These are phyloP conservation scores for Xylocampa areola DNA, from an alignment of 2,888 invertebrate genomes.

Conservation along the genomic window DNA sequence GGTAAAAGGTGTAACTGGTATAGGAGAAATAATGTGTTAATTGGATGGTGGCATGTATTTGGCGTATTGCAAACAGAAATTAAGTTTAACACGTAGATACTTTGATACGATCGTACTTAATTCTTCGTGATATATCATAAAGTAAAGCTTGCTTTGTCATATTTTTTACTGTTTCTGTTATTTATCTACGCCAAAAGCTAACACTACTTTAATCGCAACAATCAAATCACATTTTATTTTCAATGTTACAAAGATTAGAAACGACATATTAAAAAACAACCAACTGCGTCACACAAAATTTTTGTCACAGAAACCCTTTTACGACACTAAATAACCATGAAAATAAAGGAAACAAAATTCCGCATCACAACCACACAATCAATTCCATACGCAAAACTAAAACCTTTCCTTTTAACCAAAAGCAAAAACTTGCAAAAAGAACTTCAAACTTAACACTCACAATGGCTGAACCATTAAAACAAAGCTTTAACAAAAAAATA, in stretches of 20 bases:
- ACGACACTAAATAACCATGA: neutral
- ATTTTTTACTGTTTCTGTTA: too few species aligned
- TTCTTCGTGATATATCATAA: too few species aligned
- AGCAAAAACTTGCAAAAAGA: conserved; percentile 25
- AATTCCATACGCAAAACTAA: neutral
- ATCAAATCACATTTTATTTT: too few species aligned
- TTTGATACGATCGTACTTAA: too few species aligned
- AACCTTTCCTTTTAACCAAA: conserved; percentile 45
- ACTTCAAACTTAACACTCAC: conserved; percentile 39
- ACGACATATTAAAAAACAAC: too few species aligned
- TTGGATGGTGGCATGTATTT: neutral
- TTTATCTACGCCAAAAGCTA: too few species aligned
- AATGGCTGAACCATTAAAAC: conserved; percentile 28
- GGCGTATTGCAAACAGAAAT: neutral
- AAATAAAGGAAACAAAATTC: neutral
- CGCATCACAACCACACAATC: neutral
- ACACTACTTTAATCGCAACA: too few species aligned
- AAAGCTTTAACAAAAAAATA: conserved; percentile 48
- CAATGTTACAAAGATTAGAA: too few species aligned
- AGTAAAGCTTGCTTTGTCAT: too few species aligned
- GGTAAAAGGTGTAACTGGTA: neutral
- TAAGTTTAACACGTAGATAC: too few species aligned
- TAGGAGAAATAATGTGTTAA: neutral
- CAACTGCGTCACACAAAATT: too few species aligned
- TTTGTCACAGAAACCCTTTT: too few species aligned